A percentile compares a stretch with the other conserved stretches of the same genome.
Evolutionary conservation across 53 echinoderm and acorn worm species (phyloP).

Genomic region (Mesocentrotus franciscanus): DNA sequence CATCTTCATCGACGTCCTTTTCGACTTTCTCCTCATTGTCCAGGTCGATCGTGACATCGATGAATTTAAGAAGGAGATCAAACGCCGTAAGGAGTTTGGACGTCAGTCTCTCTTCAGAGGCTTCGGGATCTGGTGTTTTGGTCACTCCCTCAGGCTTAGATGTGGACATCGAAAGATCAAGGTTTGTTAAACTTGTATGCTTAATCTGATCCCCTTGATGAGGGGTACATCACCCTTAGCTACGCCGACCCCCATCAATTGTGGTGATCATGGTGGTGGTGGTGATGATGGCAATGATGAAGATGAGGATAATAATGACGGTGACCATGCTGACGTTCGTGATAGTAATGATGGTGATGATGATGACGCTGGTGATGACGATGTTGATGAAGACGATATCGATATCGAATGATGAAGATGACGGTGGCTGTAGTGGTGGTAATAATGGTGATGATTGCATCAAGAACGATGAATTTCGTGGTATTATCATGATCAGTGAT

Average conservation of each 20-base stretch:
- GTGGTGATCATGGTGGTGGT: neutral
- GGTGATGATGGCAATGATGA: neutral
- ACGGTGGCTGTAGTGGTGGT: too few relatives aligned
- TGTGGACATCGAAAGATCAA: conserved; percentile 70
- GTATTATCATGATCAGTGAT: too few relatives aligned
- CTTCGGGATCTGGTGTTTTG: conserved; percentile 84
- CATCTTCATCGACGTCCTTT: neutral
- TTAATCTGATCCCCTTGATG: too few relatives aligned
- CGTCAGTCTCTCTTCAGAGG: conserved; percentile 70
- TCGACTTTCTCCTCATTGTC: neutral
- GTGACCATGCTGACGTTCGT: neutral
- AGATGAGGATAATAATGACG: neutral
- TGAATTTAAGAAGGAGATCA: conserved; percentile 73
- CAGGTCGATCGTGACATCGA: conserved; percentile 82
- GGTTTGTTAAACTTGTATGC: neutral
- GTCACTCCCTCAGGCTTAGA: conserved; percentile 71
- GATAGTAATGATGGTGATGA: neutral
- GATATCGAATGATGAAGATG: too few relatives aligned
- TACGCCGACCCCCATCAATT: too few relatives aligned
- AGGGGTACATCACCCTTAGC: neutral
- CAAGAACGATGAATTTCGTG: too few relatives aligned
- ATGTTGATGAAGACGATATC: neutral
- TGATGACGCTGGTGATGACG: neutral
- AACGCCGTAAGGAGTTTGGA: conserved; percentile 72
- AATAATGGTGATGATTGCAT: too few relatives aligned